Conservation (phyloP, 1,140 invertebrate genomes). For the Pinna nobilis region DNA sequence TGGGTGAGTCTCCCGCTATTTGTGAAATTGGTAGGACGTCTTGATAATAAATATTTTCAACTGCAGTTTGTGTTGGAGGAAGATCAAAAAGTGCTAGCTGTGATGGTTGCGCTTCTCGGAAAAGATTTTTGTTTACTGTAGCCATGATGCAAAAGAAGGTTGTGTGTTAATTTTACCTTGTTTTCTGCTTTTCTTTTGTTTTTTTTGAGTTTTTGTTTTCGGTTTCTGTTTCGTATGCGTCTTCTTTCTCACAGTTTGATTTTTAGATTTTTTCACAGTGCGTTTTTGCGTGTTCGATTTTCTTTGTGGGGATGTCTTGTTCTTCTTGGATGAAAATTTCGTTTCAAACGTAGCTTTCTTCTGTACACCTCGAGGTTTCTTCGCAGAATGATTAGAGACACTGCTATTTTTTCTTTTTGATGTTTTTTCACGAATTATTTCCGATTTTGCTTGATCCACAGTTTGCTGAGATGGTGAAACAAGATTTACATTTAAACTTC, state of each 20-base stretch:
- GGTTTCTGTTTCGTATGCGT: not conserved
- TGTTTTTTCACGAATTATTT: constrained; percentile 23
- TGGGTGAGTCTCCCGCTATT: constrained; percentile 28
- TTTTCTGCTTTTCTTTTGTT: not conserved
- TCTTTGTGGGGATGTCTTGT: not conserved
- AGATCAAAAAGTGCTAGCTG: constrained; percentile 32
- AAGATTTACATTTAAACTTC: constrained; percentile 4
- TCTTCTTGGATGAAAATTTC: not conserved
- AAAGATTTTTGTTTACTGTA: constrained; percentile 9
- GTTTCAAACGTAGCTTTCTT: not conserved
- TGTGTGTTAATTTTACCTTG: constrained; percentile 5
- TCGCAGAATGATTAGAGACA: constrained; percentile 1
- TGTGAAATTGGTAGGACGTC: constrained; percentile 37
- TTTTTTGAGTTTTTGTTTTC: constrained; percentile 19
- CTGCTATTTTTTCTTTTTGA: not conserved
- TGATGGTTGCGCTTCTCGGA: constrained; percentile 27
- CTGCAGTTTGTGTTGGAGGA: constrained; percentile 29
- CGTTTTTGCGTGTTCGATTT: not conserved
- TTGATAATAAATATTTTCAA: constrained; percentile 28
- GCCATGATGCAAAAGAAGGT: constrained; percentile 13
- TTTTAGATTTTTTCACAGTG: not conserved
- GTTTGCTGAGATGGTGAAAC: constrained; percentile 38
- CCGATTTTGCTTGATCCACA: constrained; percentile 26
- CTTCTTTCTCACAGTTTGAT: not conserved
- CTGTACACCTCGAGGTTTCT: not conserved